phyloP scores from a whole-genome alignment of 2,888 invertebrate species.

The Phyllotreta striolata region DNA sequence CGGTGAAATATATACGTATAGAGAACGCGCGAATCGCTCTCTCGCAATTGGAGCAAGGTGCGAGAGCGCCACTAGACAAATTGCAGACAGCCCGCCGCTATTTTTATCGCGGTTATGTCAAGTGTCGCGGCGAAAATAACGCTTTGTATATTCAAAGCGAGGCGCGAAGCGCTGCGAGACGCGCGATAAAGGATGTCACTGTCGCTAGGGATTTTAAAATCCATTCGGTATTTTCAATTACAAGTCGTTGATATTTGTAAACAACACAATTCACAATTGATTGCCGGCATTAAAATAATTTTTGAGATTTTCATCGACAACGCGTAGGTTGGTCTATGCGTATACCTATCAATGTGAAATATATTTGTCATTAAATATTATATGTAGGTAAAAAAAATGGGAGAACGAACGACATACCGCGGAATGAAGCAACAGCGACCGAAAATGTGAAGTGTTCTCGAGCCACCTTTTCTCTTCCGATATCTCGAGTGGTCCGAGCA shows the following conservation, averaged over 20 bases:
- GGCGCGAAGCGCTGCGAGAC: not conserved
- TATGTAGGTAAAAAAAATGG: too few species aligned
- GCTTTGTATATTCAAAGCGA: not conserved
- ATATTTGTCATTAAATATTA: too few species aligned
- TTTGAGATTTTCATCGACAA: too few species aligned
- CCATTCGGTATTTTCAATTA: too few species aligned
- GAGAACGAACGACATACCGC: too few species aligned
- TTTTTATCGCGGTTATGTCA: slow-evolving; percentile 20
- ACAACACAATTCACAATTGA: too few species aligned
- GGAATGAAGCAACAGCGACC: slow-evolving; percentile 4
- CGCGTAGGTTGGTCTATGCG: too few species aligned
- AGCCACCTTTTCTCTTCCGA: slow-evolving; percentile 34
- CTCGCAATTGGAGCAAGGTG: too few species aligned
- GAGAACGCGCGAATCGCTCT: slow-evolving; percentile 4
- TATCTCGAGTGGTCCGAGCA: slow-evolving; percentile 33
- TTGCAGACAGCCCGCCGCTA: slow-evolving; percentile 9
- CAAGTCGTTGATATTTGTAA: too few species aligned
- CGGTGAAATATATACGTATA: not conserved
- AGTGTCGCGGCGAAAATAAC: slow-evolving; percentile 15
- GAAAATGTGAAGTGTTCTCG: slow-evolving; percentile 28
- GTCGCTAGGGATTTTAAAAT: too few species aligned
- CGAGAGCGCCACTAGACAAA: not conserved
- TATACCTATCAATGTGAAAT: too few species aligned
- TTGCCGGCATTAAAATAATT: too few species aligned
- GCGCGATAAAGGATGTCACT: slow-evolving; percentile 1